A percentile compares a stretch with the other conserved stretches of the same genome.
Evolutionary conservation across 1,140 invertebrate species (phyloP).

Genomic region (Drosophila kepulauana): DNA sequence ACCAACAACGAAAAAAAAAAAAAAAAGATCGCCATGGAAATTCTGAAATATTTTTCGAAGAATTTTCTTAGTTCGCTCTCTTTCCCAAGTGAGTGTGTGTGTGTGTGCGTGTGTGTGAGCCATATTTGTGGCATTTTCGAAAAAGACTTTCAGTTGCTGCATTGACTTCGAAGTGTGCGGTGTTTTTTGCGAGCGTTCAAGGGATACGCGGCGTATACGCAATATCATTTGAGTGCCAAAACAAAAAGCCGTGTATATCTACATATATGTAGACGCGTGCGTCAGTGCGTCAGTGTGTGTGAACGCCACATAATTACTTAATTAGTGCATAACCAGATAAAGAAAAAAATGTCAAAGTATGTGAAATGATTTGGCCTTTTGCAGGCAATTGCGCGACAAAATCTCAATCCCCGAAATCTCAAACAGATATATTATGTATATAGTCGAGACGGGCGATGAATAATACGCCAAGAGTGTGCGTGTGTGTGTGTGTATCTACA

Average conservation of each 20-base stretch:
- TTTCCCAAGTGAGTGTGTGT: slow-evolving; percentile 23
- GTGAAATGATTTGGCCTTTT: slow-evolving; percentile 56
- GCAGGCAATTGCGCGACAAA: slow-evolving; percentile 53
- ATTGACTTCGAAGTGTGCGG: slow-evolving; percentile 78
- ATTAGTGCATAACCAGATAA: slow-evolving; percentile 48
- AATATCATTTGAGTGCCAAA: slow-evolving; percentile 48
- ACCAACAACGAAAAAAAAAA: no score
- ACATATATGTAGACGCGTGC: slow-evolving; percentile 58
- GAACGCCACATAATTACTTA: slow-evolving; percentile 66
- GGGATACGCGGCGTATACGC: slow-evolving; percentile 76
- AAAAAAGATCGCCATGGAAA: slow-evolving; percentile 62
- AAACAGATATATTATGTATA: slow-evolving; percentile 22
- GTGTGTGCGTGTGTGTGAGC: slow-evolving; percentile 44
- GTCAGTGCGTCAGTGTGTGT: slow-evolving; percentile 13
- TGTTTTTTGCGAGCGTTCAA: slow-evolving; percentile 29
- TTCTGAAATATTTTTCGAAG: slow-evolving; percentile 63
- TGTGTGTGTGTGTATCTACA: slow-evolving; percentile 27
- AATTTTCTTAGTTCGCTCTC: slow-evolving; percentile 43
- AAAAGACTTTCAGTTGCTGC: slow-evolving; percentile 79
- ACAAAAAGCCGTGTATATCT: slow-evolving; percentile 33
- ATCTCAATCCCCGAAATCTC: slow-evolving; percentile 24
- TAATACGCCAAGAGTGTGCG: slow-evolving; percentile 23
- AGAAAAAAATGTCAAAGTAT: slow-evolving; percentile 73
- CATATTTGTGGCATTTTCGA: slow-evolving; percentile 57
- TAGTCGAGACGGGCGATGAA: neutral